Conservation (phyloP, 2,888 invertebrate species). For the Blomia tropicalis region DNA sequence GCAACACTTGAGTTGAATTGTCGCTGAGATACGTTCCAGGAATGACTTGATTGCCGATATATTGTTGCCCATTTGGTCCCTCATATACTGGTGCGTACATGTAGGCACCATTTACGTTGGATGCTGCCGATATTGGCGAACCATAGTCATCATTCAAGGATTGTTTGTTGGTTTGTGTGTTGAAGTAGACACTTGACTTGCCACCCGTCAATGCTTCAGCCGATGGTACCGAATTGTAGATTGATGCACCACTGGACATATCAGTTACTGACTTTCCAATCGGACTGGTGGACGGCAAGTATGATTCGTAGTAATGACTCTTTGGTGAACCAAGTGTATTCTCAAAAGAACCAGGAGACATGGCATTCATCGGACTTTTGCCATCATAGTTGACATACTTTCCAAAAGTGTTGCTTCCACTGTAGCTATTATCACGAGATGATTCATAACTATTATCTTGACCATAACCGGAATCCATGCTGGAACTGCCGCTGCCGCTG, state of each 20-base stretch:
- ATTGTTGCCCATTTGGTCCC: slow-evolving; percentile 8
- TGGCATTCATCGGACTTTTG: not conserved
- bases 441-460: not conserved
- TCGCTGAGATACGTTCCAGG: not conserved
- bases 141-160: slow-evolving; percentile 1
- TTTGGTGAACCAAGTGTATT: not conserved
- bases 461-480: not conserved
- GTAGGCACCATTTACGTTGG: not conserved
- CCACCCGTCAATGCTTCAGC: not conserved
- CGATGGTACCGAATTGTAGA: not conserved
- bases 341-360: not conserved
- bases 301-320: not conserved
- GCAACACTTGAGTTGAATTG: not conserved
- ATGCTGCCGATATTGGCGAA: not conserved
- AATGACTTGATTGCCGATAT: not conserved
- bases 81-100: slow-evolving; percentile 1
- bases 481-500: not conserved
- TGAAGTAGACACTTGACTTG: not conserved
- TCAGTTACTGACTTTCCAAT: not conserved
- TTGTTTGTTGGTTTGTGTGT: not conserved
- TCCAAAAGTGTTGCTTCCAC: not conserved
- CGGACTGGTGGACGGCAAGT: not conserved
- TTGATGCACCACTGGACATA: not conserved
- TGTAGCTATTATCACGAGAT: not conserved
- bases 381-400: not conserved